Evolutionary conservation across 2,888 invertebrate species (phyloP).

Genomic region (Drosophila gaucha): DNA sequence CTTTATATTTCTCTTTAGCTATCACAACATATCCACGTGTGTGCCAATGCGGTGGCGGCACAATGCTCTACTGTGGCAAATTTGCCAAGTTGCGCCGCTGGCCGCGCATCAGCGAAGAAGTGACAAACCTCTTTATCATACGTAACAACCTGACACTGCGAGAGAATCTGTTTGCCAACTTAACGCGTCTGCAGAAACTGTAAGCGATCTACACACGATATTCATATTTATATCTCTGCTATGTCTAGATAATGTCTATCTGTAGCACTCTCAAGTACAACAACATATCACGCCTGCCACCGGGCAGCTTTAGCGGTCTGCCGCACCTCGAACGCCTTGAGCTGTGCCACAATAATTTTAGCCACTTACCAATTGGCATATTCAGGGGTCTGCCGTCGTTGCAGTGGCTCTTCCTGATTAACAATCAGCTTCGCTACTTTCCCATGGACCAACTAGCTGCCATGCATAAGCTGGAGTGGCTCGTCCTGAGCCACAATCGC

Average conservation of each 20-base stretch:
- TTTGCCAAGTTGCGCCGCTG: slow-evolving; percentile 68
- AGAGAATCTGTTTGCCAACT: slow-evolving; percentile 69
- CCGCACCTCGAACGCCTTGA: slow-evolving; percentile 77
- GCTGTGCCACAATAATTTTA: slow-evolving; percentile 80
- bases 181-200: slow-evolving; percentile 73
- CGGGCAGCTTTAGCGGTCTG: slow-evolving; percentile 77
- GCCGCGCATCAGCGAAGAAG: slow-evolving; percentile 76
- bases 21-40: slow-evolving; percentile 83
- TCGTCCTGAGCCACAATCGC: slow-evolving; percentile 85
- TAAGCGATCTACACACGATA: slow-evolving; percentile 52
- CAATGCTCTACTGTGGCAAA: slow-evolving; percentile 77
- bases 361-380: slow-evolving; percentile 82
- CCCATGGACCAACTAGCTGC: slow-evolving; percentile 84
- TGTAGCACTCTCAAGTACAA: slow-evolving; percentile 81
- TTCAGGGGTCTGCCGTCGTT: slow-evolving; percentile 85
- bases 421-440: slow-evolving; percentile 85
- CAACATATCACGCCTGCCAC: slow-evolving; percentile 83
- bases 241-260: slow-evolving; percentile 3
- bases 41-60: slow-evolving; percentile 76
- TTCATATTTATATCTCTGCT: neutral
- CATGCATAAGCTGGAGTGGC: slow-evolving; percentile 84
- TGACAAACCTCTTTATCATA: slow-evolving; percentile 80
- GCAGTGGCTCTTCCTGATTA: slow-evolving; percentile 85
- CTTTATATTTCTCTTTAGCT: slow-evolving; percentile 55
- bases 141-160: slow-evolving; percentile 80